These are phyloP conservation scores for Rousettus leschenaultii DNA, from an alignment of 2,113 vertebrate genomes.

Conservation along the genomic window DNA sequence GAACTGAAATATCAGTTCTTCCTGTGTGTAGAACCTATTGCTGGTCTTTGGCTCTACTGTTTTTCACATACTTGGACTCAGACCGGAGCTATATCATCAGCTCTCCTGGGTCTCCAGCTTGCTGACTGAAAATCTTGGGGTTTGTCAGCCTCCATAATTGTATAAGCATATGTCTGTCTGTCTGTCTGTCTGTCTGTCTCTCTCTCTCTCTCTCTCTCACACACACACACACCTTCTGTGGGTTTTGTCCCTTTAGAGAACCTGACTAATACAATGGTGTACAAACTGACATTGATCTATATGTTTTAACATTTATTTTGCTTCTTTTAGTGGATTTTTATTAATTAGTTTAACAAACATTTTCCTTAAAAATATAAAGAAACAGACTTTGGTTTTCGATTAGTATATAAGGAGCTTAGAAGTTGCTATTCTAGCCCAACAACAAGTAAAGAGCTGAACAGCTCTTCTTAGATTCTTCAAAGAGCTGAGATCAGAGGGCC, in stretches of 20 bases:
- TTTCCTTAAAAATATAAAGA: not conserved
- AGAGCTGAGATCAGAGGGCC: not conserved
- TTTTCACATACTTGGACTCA: not conserved
- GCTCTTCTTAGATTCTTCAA: not conserved
- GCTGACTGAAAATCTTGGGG: not conserved
- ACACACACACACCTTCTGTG: not conserved
- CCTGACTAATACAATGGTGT: not conserved
- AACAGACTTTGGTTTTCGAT: not conserved
- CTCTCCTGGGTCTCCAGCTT: not conserved
- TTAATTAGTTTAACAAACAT: not conserved
- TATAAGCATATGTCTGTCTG: not conserved
- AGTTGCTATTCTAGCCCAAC: not conserved
- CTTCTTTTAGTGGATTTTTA: not conserved
- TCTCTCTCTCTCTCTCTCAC: no score
- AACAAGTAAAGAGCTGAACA: not conserved
- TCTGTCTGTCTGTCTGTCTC: no score
- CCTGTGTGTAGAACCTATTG: not conserved
- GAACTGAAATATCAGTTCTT: not conserved
- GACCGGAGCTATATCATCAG: no score
- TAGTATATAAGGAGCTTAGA: not conserved
- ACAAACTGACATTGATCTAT: not conserved
- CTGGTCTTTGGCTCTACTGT: not conserved
- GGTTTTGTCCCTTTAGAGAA: not conserved
- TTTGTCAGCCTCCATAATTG: not conserved
- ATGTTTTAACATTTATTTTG: not conserved